These are phyloP conservation scores for Eidolon helvum DNA, from an alignment of 2,113 vertebrate species.

Conservation along the genomic window DNA sequence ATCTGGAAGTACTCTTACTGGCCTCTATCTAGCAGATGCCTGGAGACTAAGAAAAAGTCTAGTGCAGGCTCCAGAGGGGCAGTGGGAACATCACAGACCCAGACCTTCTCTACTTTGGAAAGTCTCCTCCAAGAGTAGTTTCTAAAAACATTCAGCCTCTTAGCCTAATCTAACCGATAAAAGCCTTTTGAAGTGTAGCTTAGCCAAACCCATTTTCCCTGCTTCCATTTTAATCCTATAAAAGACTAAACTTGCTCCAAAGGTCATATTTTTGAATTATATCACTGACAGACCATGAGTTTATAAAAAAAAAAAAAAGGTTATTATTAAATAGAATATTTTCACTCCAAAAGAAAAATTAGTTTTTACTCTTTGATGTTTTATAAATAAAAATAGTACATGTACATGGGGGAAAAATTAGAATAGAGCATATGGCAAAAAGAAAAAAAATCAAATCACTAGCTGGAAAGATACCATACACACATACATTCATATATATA, in stretches of 20 bases:
- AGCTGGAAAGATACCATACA: not conserved
- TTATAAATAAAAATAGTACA: not conserved
- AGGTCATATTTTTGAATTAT: not conserved
- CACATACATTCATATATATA: not conserved
- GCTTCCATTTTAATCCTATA: not conserved
- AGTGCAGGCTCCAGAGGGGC: rapidly evolving
- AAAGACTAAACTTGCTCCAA: not conserved
- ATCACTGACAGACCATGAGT: not conserved
- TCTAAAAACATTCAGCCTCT: not conserved
- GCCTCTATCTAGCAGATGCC: not conserved
- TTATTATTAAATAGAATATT: not conserved
- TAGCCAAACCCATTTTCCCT: not conserved
- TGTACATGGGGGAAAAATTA: not conserved
- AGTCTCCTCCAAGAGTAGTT: not conserved
- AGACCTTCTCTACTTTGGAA: not conserved
- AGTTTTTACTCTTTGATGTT: not conserved
- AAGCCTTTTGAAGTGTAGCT: not conserved
- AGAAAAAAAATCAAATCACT: not conserved
- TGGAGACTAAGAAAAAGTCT: not conserved
- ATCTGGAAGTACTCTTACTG: rapidly evolving
- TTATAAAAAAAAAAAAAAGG: not conserved
- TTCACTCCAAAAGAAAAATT: not conserved
- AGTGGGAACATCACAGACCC: too few relatives aligned
- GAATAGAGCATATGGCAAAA: not conserved
- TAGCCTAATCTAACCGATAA: not conserved